These are phyloP conservation scores for Corythornis cristatus DNA, from an alignment of 2,113 vertebrate species.

Conservation along the genomic window DNA sequence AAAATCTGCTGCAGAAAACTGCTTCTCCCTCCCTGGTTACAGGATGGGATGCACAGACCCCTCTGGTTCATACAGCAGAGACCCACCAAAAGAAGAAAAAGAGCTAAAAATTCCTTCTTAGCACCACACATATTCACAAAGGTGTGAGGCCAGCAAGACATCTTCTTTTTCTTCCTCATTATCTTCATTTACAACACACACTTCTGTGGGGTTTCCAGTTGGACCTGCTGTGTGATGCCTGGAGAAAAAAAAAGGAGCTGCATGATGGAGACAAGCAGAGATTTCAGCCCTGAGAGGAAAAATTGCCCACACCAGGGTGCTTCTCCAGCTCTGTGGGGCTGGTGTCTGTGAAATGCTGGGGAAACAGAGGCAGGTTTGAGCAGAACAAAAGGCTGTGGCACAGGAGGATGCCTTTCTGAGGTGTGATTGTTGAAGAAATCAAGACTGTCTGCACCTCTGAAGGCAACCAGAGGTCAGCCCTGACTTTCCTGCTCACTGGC, in stretches of 20 bases:
- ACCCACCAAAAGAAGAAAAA: background rate
- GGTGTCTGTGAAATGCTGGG: background rate
- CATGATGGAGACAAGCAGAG: background rate
- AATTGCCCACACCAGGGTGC: background rate
- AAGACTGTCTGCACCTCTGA: background rate
- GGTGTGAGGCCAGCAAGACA: background rate
- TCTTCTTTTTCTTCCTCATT: background rate
- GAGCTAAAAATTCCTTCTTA: background rate
- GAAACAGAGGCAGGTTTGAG: background rate
- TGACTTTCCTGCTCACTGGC: background rate
- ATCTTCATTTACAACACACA: background rate
- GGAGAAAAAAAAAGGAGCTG: background rate
- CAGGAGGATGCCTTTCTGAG: background rate
- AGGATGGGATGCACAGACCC: background rate
- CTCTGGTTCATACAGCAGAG: background rate
- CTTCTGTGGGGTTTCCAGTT: background rate
- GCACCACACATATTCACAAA: background rate
- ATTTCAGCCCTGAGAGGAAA: background rate
- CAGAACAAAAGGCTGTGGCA: background rate
- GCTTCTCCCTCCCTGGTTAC: background rate
- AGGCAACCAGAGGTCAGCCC: background rate
- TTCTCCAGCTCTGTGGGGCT: background rate
- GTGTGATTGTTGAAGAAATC: rapidly evolving
- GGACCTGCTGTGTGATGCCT: background rate
- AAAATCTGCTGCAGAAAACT: background rate